Evolutionary conservation across 2,797 vertebrate genomes (phyloP), one percentile per base, ranked within the genome.

Genomic region (Acrossocheilus wenchowensis): DNA sequence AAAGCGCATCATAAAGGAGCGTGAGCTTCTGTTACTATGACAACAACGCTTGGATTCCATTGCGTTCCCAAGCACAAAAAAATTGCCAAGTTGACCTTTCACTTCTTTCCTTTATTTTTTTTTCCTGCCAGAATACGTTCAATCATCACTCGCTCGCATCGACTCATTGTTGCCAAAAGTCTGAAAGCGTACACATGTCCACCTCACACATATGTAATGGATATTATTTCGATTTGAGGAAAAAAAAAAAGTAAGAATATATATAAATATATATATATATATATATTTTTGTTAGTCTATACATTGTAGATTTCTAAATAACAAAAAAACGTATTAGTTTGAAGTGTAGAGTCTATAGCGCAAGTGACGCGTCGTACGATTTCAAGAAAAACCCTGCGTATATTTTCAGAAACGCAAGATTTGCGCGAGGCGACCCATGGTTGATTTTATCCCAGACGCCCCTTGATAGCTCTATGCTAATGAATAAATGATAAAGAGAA

Each of bases 271-370:
- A 90, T 87, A 91, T 60, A 60, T 9, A 57, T 57, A 90, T 87
- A 90, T 96, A 95, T 96, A 95, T 96, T 96, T 96, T 96, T 96
- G 95, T 96, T 96, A 96, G 95, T 95, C 95, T 96, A 96, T 96
- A 96, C 95, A 96, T 95, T 96, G 95, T 96, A 96, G 96, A 96
- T 96, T 96, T 96, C 95, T 96, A 95, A 94, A 95, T 94, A 94
- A 87, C 87, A 86, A 95, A 95, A 30, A 30, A 84, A 86, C 89
- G 52, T 96, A 95, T 95, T 96, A 95, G 95, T 94, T 95, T 94
- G 94, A 95, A 94, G 93, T 94, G 94, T 95, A 95, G 94, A 95
- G 94, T 96, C 94, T 95, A 95, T 95, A 93, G 94, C 95, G 95
- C 94, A 94, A 94, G 94, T 83, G 83, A 77, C 82, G 15, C 34